phyloP scores from a whole-genome alignment of 2,113 vertebrate genomes.

The Tylochromis polylepis region DNA sequence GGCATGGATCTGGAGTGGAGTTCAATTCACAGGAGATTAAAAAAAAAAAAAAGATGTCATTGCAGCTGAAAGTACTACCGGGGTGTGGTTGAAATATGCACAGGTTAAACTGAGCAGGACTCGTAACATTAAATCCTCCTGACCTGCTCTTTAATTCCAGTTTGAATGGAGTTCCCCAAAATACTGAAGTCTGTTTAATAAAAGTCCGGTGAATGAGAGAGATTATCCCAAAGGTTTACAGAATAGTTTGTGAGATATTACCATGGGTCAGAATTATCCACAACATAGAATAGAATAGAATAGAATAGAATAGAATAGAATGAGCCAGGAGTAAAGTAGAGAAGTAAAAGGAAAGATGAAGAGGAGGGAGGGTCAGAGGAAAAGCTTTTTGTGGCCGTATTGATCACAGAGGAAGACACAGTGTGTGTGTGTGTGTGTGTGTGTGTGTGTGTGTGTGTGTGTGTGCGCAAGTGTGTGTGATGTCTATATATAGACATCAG shows the following conservation, averaged over 20 bases:
- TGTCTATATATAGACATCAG: conserved; percentile 34
- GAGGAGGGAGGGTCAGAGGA: background rate
- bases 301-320: background rate
- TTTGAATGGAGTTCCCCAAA: background rate
- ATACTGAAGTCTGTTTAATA: background rate
- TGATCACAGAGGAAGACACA: conserved; percentile 48
- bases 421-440: background rate
- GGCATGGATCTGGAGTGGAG: background rate
- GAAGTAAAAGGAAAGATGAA: background rate
- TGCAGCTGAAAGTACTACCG: background rate
- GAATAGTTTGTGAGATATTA: background rate
- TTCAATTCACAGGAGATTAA: rapidly evolving
- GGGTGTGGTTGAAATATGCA: background rate
- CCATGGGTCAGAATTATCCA: background rate
- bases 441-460: background rate
- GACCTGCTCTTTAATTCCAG: background rate
- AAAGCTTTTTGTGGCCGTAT: conserved; percentile 54
- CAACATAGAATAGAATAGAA: background rate
- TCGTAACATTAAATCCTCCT: background rate
- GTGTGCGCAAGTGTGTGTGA: background rate
- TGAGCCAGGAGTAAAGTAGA: background rate
- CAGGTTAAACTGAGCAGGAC: background rate
- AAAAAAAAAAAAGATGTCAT: background rate
- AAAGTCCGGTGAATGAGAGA: background rate
- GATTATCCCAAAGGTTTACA: background rate